Evolutionary conservation across 2,888 invertebrate species (phyloP), one percentile per base, ranked within the genome.

Genomic region (Drosophila quinaria): DNA sequence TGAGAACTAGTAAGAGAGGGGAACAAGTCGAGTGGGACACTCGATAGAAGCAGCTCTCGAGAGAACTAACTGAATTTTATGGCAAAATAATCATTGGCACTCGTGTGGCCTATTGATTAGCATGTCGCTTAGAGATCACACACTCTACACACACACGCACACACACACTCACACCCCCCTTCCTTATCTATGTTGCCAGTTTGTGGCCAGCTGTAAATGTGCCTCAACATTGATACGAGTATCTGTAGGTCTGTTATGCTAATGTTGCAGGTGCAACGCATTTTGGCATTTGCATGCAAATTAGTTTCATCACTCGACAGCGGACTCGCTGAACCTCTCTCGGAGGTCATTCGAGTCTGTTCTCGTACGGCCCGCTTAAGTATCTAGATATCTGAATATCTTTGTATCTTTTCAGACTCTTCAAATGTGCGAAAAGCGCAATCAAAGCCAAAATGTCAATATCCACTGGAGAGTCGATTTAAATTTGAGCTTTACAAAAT

Each of bases 101-200:
- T 76, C 76, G 81, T 84, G 87, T 79, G 89, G 84, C 84, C 89
- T 89, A 89, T 89, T 89, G 89, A 89, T 89, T 84, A 87, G 83
- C 87, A 88, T 86, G 74, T 73, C 60, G 73, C 62, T 47, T 54
- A 74, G 55, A 56, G 61, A 62, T 49, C 59, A 60, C 60, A 51
- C 37, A 56, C 55, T 19, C 13, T 5, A 10, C 15, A 47, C 47
- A 47, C 47, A 47, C 47, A 47, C 31, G 17, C 49, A 31, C 42
- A 31, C 49, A 31, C 4, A 22, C 22, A 22, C 22, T 4, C 22
- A 22, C 22, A 22, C 22, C 4, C 17, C 25, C n/a, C n/a, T 10
- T 15, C 13, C 13, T 35, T 13, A 5, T 13, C 13, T 41, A 17
- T 11, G n/a, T 9, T 17, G 35, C 17, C 51, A 33, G 19, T 41